Evolutionary conservation across 2,113 vertebrate genomes (phyloP).

Genomic region (Craseonycteris thonglongyai): DNA sequence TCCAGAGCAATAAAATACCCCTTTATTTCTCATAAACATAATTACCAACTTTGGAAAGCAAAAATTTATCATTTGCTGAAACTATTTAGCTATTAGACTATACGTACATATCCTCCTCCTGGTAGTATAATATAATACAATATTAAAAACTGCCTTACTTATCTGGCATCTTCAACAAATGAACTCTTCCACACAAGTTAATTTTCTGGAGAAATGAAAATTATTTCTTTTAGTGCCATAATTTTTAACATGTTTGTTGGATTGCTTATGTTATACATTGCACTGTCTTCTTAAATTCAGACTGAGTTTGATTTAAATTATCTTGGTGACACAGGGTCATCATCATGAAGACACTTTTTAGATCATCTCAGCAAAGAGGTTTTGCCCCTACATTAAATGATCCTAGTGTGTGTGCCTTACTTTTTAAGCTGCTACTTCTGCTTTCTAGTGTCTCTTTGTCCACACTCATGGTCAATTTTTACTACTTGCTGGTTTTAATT

Average conservation of each 20-base stretch:
- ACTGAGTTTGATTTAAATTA: slow-evolving; percentile 25
- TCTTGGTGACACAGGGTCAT: neutral
- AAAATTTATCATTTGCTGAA: slow-evolving; percentile 21
- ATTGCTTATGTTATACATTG: slow-evolving; percentile 1
- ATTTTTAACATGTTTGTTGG: slow-evolving; percentile 19
- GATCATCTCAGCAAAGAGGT: neutral
- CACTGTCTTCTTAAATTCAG: slow-evolving; percentile 30
- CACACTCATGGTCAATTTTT: neutral
- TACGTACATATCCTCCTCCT: neutral
- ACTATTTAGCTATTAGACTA: slow-evolving; percentile 14
- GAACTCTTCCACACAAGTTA: slow-evolving; percentile 31
- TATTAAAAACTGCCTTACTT: slow-evolving; percentile 6
- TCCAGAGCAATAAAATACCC: slow-evolving; percentile 16
- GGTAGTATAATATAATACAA: neutral
- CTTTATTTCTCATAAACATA: slow-evolving; percentile 13
- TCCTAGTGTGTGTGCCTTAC: neutral
- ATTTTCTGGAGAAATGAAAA: slow-evolving; percentile 52
- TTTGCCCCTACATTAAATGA: neutral
- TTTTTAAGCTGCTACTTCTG: neutral
- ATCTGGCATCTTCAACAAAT: slow-evolving; percentile 28
- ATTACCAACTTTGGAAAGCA: slow-evolving; percentile 14
- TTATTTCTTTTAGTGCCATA: slow-evolving; percentile 36
- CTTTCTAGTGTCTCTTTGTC: neutral
- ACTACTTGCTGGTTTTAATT: neutral
- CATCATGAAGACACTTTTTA: neutral